Percentiles rank a stretch among this genome's conserved stretches.
These are phyloP conservation scores for Dysmachus trigonus DNA, from an alignment of 2,888 invertebrate genomes.

Conservation along the genomic window DNA sequence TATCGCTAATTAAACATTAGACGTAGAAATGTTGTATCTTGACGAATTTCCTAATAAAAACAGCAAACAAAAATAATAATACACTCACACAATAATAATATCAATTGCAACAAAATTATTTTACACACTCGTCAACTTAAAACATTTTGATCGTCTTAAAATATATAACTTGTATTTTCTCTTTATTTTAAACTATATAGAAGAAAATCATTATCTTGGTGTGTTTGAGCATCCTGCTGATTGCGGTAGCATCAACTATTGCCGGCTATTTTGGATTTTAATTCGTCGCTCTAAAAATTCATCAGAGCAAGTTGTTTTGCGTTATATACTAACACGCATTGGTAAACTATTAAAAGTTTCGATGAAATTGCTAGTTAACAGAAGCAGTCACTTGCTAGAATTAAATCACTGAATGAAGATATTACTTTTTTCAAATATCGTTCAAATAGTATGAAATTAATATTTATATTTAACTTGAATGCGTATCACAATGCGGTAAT, in stretches of 20 bases:
- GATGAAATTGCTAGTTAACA: neutral
- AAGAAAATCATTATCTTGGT: slow-evolving; percentile 95
- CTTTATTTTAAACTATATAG: slow-evolving; percentile 68
- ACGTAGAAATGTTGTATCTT: slow-evolving; percentile 49
- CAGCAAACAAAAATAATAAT: neutral
- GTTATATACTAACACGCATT: slow-evolving; percentile 2
- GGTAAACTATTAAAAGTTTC: neutral
- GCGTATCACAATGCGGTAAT: neutral
- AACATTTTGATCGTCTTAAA: slow-evolving; percentile 35
- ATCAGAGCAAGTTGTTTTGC: slow-evolving; percentile 27
- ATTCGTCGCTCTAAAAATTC: slow-evolving; percentile 23
- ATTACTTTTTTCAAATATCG: slow-evolving; percentile 16
- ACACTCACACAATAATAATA: no score
- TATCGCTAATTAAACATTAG: slow-evolving; percentile 45
- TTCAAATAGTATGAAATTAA: neutral
- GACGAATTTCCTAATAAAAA: slow-evolving; percentile 37
- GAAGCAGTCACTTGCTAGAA: neutral
- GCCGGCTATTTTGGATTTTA: slow-evolving; percentile 72
- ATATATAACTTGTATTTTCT: slow-evolving; percentile 51
- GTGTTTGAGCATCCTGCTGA: slow-evolving; percentile 83
- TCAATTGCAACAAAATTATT: neutral
- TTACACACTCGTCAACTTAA: slow-evolving; percentile 3
- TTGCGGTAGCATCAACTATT: slow-evolving; percentile 75
- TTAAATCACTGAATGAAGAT: neutral
- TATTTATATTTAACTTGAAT: neutral